Percentiles rank a stretch among this genome's conserved stretches.
Evolutionary conservation across 2,113 vertebrate genomes (phyloP).

Genomic region (Meriones unguiculatus): DNA sequence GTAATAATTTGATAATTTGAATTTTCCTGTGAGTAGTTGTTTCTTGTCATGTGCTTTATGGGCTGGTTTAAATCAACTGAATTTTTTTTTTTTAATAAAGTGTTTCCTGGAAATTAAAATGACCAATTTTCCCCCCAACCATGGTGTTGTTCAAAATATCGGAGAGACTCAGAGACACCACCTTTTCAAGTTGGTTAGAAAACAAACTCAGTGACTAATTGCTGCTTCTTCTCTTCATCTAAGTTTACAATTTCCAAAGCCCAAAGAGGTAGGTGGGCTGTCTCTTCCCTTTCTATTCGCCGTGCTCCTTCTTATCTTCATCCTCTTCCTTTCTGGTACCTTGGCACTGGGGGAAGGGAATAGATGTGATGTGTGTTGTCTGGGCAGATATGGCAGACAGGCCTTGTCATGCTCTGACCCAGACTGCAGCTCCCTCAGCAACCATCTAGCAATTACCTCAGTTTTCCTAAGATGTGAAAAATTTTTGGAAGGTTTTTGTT

Average conservation of each 20-base stretch:
- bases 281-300: neutral
- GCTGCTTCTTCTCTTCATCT: neutral
- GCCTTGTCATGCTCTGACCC: neutral
- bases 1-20: conserved; percentile 14
- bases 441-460: neutral
- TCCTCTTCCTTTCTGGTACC: neutral
- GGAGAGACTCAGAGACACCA: neutral
- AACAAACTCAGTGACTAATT: conserved; percentile 21
- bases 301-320: fast-evolving
- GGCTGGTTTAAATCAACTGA: conserved; percentile 20
- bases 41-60: neutral
- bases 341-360: neutral
- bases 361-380: neutral
- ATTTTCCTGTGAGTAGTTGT: neutral
- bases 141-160: neutral
- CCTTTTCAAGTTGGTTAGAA: conserved; percentile 15
- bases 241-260: neutral
- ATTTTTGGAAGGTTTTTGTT: neutral
- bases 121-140: neutral
- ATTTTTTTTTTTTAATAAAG: conserved; percentile 29
- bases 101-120: conserved; percentile 21
- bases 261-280: neutral
- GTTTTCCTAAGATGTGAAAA: neutral
- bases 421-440: neutral
- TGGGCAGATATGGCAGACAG: neutral